Percentiles rank a stretch among this genome's conserved stretches.
phyloP scores from a whole-genome alignment of 2,888 invertebrate species.

The Amorpha juglandis region DNA sequence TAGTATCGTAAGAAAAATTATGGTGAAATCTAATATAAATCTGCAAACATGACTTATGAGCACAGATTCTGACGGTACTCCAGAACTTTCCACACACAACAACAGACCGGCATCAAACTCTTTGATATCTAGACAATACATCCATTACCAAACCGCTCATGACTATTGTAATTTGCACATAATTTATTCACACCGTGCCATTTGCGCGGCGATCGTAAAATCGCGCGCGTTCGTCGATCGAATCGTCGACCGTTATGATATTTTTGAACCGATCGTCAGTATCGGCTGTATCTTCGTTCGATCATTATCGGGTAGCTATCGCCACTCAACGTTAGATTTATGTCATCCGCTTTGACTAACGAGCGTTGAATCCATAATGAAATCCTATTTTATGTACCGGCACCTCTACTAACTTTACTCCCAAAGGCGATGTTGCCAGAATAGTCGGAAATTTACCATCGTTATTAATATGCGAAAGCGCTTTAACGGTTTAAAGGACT shows the following conservation, averaged over 20 bases:
- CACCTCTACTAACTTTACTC: constrained; percentile 35
- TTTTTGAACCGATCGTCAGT: constrained; percentile 3
- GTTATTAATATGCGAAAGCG: constrained; percentile 7
- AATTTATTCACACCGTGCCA: constrained; percentile 13
- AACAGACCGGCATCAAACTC: constrained; percentile 9
- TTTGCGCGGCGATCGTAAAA: constrained; percentile 9
- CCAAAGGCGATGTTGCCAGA: constrained; percentile 30
- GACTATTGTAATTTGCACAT: constrained; percentile 19
- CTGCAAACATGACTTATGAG: background rate
- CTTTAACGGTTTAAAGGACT: background rate
- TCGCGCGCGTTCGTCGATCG: background rate
- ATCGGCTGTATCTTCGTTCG: constrained; percentile 4
- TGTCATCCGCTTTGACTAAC: constrained; percentile 60
- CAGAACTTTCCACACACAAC: constrained; percentile 22
- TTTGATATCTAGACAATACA: constrained; percentile 19
- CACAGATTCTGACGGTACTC: background rate
- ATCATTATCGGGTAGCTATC: constrained; percentile 32
- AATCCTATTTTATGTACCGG: constrained; percentile 50
- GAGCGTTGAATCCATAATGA: constrained; percentile 52
- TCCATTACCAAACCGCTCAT: constrained; percentile 15
- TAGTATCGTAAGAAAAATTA: background rate
- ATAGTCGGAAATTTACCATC: background rate
- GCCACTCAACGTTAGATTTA: constrained; percentile 50
- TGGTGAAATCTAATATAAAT: background rate
- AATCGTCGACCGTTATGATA: background rate